Evolutionary conservation across 2,888 invertebrate genomes (phyloP).

Genomic region (Chelonus formosanus): DNA sequence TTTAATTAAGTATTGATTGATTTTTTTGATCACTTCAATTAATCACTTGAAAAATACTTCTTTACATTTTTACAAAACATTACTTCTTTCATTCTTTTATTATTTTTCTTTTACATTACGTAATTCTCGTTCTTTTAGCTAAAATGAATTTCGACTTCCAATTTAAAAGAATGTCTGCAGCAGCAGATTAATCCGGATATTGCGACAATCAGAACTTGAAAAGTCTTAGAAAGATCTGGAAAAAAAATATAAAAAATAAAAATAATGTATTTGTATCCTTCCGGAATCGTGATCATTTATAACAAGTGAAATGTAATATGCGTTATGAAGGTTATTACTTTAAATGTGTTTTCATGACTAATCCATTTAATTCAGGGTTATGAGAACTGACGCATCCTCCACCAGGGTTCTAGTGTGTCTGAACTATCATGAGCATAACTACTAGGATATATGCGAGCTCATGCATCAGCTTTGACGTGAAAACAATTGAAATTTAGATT

Average conservation of each 20-base stretch:
- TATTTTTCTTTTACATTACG: too few relatives aligned
- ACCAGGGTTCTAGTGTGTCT: conserved; percentile 2
- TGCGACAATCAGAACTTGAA: conserved; percentile 24
- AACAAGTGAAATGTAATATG: conserved; percentile 34
- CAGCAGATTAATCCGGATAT: conserved; percentile 22
- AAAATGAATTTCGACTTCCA: conserved; percentile 13
- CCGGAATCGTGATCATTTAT: background rate
- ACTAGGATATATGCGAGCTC: background rate
- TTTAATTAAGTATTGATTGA: too few relatives aligned
- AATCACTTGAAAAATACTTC: too few relatives aligned
- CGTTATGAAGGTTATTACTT: conserved; percentile 37
- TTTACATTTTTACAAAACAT: background rate
- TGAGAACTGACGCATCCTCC: conserved; percentile 43
- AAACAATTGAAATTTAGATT: background rate
- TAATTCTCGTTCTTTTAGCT: background rate
- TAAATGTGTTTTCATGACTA: conserved; percentile 43
- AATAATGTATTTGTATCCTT: conserved; percentile 4
- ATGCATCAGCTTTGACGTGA: background rate
- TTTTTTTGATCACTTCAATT: too few relatives aligned
- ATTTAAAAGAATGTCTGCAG: conserved; percentile 1
- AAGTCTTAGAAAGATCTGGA: background rate
- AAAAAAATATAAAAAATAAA: conserved; percentile 7
- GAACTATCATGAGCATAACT: background rate
- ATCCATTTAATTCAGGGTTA: conserved; percentile 55
- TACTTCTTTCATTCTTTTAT: background rate